Percentiles rank a stretch among this genome's conserved stretches.
phyloP scores from a whole-genome alignment of 2,797 vertebrate species.

The Muraenolepis orangiensis region DNA sequence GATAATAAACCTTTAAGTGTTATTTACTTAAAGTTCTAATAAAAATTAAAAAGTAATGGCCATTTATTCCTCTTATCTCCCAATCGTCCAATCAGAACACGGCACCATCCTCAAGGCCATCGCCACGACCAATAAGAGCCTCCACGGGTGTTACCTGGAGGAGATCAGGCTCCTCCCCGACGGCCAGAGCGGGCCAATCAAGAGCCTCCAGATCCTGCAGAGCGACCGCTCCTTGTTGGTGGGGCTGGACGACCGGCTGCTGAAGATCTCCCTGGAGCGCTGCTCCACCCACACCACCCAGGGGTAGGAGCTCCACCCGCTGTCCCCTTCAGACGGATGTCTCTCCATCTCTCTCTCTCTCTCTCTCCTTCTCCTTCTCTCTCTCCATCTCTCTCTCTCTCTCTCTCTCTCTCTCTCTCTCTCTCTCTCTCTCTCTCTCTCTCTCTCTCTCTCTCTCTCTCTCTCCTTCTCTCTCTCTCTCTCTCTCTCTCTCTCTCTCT shows the following conservation, averaged over 20 bases:
- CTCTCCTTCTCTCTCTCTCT: too few relatives aligned
- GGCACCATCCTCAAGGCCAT: conserved; percentile 92
- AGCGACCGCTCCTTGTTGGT: conserved; percentile 86
- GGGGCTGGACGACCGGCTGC: conserved; percentile 82
- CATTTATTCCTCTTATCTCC: too few relatives aligned
- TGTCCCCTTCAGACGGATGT: too few relatives aligned
- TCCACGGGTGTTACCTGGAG: conserved; percentile 86
- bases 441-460: too few relatives aligned
- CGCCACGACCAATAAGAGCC: conserved; percentile 79
- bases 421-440: too few relatives aligned
- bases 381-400: too few relatives aligned
- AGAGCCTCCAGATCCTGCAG: conserved; percentile 86
- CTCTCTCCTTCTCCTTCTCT: too few relatives aligned
- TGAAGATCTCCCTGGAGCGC: conserved; percentile 86
- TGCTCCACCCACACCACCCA: conserved; percentile 65
- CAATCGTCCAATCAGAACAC: conserved; percentile 73
- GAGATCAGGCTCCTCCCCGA: conserved; percentile 87
- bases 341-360: neutral
- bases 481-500: too few relatives aligned
- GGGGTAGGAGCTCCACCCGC: conserved; percentile 58
- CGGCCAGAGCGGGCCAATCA: conserved; percentile 75
- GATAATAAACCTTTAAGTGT: too few relatives aligned
- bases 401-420: too few relatives aligned
- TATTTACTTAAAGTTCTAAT: too few relatives aligned
- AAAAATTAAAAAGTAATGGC: too few relatives aligned